phyloP scores from a whole-genome alignment of 2,888 invertebrate genomes.

The Ernsta delagoae region DNA sequence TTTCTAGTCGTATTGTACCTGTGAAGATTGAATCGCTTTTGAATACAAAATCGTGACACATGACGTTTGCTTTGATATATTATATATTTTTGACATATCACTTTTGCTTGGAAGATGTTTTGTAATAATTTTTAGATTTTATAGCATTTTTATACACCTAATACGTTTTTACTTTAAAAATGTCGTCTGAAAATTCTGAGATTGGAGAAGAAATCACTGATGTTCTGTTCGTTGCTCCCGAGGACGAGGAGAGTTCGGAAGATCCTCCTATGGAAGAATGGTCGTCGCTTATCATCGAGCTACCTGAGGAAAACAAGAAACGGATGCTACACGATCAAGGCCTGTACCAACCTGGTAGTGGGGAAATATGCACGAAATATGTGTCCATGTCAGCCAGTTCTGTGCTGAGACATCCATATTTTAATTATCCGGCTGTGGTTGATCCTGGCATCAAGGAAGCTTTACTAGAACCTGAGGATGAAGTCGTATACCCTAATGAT shows the following conservation, averaged over 20 bases:
- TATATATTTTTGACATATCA: not conserved
- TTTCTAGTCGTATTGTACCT: not conserved
- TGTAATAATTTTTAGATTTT: slow-evolving; percentile 22
- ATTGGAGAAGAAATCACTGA: slow-evolving; percentile 39
- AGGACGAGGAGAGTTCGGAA: slow-evolving; percentile 56
- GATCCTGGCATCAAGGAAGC: slow-evolving; percentile 69
- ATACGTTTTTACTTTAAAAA: slow-evolving; percentile 37
- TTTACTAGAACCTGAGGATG: slow-evolving; percentile 52
- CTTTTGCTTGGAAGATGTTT: not conserved
- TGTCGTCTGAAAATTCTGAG: slow-evolving; percentile 43
- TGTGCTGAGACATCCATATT: slow-evolving; percentile 63
- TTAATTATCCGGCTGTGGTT: slow-evolving; percentile 62
- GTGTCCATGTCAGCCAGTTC: slow-evolving; percentile 61
- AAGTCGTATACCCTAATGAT: slow-evolving; percentile 57
- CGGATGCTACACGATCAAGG: slow-evolving; percentile 50
- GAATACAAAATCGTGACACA: not conserved
- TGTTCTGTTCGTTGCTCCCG: slow-evolving; percentile 43
- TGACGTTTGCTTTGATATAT: slow-evolving; percentile 3
- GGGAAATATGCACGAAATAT: slow-evolving; percentile 64
- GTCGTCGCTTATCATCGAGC: slow-evolving; percentile 59
- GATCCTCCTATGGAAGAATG: slow-evolving; percentile 67
- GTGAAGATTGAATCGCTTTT: not conserved
- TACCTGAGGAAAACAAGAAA: slow-evolving; percentile 53
- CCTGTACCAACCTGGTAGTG: slow-evolving; percentile 61
- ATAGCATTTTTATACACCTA: no score